These are phyloP conservation scores for Sthenelais limicola DNA, from an alignment of 2,888 invertebrate genomes.

Conservation along the genomic window DNA sequence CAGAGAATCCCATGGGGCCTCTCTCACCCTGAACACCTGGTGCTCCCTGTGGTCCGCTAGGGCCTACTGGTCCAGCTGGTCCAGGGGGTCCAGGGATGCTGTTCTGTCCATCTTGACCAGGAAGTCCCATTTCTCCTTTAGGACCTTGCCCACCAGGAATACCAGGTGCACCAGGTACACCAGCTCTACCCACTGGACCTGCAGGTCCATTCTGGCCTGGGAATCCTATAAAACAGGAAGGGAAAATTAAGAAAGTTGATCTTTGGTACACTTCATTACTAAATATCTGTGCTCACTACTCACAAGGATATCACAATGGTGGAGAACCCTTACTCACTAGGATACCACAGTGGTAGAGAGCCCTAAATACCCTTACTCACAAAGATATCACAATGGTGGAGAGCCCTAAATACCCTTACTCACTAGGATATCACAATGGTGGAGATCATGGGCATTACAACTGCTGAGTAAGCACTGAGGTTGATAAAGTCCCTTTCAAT, in stretches of 20 bases:
- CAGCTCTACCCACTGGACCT: neutral
- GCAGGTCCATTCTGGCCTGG: neutral
- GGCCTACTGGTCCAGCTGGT: constrained; percentile 4
- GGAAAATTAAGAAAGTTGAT: too few species aligned
- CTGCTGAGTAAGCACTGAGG: neutral
- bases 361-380: too few species aligned
- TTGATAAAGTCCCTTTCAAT: neutral
- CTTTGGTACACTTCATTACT: too few species aligned
- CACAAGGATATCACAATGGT: too few species aligned
- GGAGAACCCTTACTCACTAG: too few species aligned
- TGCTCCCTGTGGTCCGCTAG: constrained; percentile 7
- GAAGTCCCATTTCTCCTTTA: neutral
- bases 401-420: too few species aligned
- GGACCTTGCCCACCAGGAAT: neutral
- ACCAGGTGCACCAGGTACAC: constrained; percentile 8
- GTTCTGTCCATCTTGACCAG: constrained; percentile 24
- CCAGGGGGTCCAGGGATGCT: constrained; percentile 15
- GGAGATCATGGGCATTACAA: neutral
- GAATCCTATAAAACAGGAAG: too few species aligned
- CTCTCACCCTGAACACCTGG: constrained; percentile 34
- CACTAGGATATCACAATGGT: too few species aligned
- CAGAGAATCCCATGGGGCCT: constrained; percentile 20
- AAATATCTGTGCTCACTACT: too few species aligned
- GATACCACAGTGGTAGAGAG: too few species aligned
- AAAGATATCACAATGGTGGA: too few species aligned